Evolutionary conservation across 2,113 vertebrate genomes (phyloP).

Genomic region (Theristicus caerulescens): DNA sequence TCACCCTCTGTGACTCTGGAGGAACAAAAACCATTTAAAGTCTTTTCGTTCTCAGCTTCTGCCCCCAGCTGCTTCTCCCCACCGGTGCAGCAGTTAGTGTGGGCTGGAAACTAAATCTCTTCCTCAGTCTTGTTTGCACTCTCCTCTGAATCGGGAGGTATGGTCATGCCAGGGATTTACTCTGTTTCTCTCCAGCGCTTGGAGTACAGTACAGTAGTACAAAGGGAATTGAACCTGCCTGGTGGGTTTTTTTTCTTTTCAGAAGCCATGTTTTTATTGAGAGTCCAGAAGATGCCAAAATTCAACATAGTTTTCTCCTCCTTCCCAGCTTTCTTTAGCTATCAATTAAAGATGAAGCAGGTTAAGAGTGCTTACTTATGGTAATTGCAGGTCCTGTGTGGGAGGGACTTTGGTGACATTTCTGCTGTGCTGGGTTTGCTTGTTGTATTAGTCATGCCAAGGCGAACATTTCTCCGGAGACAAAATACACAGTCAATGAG

Average conservation of each 20-base stretch:
- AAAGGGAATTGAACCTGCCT: not conserved
- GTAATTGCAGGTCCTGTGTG: not conserved
- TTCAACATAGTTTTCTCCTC: not conserved
- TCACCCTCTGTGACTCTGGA: not conserved
- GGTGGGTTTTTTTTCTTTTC: not conserved
- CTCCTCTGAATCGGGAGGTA: not conserved
- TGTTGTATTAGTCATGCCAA: not conserved
- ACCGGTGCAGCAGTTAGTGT: not conserved
- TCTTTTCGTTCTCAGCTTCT: not conserved
- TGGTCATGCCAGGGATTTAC: not conserved
- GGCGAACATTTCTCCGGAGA: not conserved
- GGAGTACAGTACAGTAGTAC: not conserved
- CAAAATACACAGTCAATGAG: not conserved
- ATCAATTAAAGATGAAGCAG: not conserved
- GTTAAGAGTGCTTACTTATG: not conserved
- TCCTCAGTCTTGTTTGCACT: not conserved
- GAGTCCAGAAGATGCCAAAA: not conserved
- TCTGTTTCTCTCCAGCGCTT: not conserved
- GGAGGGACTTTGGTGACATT: not conserved
- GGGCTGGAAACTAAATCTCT: constrained; percentile 14
- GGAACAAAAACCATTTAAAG: constrained; percentile 32
- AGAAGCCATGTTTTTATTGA: not conserved
- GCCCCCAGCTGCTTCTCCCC: not conserved
- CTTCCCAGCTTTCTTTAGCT: not conserved
- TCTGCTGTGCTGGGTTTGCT: not conserved